A percentile compares a stretch with the other conserved stretches of the same genome.
These are phyloP conservation scores for Tribolium madens DNA, from an alignment of 1,140 invertebrate genomes.

Conservation along the genomic window DNA sequence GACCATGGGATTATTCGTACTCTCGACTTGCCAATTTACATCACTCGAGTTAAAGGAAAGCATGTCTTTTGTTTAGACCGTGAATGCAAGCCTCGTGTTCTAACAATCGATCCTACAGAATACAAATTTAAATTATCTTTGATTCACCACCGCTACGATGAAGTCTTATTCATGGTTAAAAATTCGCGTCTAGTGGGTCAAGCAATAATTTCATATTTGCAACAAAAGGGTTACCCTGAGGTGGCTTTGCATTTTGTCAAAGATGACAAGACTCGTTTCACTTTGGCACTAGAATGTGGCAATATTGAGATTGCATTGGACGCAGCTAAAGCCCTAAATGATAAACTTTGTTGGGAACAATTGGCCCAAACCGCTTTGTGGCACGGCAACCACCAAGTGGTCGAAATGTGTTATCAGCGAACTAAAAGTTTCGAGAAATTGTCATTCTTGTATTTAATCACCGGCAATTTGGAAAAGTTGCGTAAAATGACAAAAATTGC, in stretches of 20 bases:
- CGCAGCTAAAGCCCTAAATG: constrained; percentile 94
- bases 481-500: constrained; percentile 99
- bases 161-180: constrained; percentile 97
- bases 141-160: constrained; percentile 97
- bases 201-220: constrained; percentile 98
- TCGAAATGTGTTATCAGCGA: constrained; percentile 99
- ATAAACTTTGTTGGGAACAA: constrained; percentile 95
- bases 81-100: constrained; percentile 89
- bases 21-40: constrained; percentile 96
- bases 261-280: constrained; percentile 97
- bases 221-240: constrained; percentile 99
- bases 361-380: constrained; percentile 94
- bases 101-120: constrained; percentile 97
- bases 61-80: constrained; percentile 96
- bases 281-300: constrained; percentile 96
- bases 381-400: constrained; percentile 96
- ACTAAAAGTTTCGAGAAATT: constrained; percentile 99
- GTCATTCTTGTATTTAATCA: constrained; percentile 97
- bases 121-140: constrained; percentile 98
- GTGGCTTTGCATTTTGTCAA: constrained; percentile 99
- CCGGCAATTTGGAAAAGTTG: constrained; percentile 98
- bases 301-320: constrained; percentile 97
- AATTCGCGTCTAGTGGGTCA: constrained; percentile 97
- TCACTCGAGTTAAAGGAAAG: constrained; percentile 93
- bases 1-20: constrained; percentile 99